Evolutionary conservation across 2,797 vertebrate genomes (phyloP), one percentile per base, ranked within the genome.

Genomic region (Coccyzus lansbergi): DNA sequence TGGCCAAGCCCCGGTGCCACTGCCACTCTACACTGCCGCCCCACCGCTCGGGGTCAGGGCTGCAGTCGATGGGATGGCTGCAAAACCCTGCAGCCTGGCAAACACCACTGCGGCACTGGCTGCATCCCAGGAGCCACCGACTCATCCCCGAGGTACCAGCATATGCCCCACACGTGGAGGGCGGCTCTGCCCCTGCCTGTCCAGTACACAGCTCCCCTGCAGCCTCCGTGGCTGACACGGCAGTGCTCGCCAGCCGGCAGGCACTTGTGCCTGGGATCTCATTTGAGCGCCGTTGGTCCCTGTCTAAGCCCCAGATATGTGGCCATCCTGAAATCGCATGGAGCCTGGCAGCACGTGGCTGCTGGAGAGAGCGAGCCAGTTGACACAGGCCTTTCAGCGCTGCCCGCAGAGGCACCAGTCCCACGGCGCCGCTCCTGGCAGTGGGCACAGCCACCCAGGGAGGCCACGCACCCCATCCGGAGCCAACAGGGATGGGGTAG

Each of bases 191-290:
- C 69, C 42, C 76, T 44, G 86, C 68, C 83, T 14, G 1, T 12
- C 59, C 7, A 1, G 78, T n/a, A 31, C 46, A 8, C 0, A 4
- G 40, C 13, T 17, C 77, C 59, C 51, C 46, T 12, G 3, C 4
- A 1, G 55, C 28, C 0, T 51, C 46, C 15, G 3, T 4, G 1
- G 55, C 28, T 0, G 0, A n/a, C 12, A 20, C 6, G 5, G 36
- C 70, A 12, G 49, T 7, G 49, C 34, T 26, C 0, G 0, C 67
- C 48, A 56, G 59, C 53, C 20, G 4, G 40, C 49, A 19, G 53
- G 24, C 10, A 15, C 26, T 36, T 3, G 4, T 24, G 44, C 68
- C 13, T 13, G 18, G 31, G 25, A 40, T 28, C 15, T 4, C 19
- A 12, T 4, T 53, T 20, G 6, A 34, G n/a, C 6, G 12, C 19